These are phyloP conservation scores for Ariopsis seemanni DNA, from an alignment of 2,113 vertebrate genomes.

Conservation along the genomic window DNA sequence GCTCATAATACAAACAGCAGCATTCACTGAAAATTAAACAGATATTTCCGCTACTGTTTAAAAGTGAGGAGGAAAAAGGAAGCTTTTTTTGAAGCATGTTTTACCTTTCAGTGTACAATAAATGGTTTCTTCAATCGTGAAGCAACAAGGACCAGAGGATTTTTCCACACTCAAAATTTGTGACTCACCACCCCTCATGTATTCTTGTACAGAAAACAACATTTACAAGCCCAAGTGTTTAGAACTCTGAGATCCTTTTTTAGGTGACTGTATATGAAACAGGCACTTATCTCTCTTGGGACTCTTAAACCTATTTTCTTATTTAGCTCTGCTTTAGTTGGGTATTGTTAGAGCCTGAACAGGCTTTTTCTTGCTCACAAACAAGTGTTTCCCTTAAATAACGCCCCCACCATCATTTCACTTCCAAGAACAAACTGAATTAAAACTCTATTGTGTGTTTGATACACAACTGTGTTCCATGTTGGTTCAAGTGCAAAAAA, in stretches of 20 bases:
- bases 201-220: conserved; percentile 1
- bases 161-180: background rate
- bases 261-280: background rate
- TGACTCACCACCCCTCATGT: conserved; percentile 4
- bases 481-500: background rate
- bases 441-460: background rate
- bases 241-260: background rate
- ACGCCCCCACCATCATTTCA: background rate
- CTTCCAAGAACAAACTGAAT: background rate
- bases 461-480: background rate
- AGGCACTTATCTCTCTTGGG: background rate
- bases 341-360: conserved; percentile 10
- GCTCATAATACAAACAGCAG: background rate
- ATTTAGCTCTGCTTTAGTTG: background rate
- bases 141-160: background rate
- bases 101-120: background rate
- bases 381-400: conserved; percentile 12
- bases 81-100: conserved; percentile 1
- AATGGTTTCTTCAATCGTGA: background rate
- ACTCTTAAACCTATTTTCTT: conserved; percentile 13
- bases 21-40: background rate
- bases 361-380: conserved; percentile 10
- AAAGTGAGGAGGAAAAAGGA: background rate
- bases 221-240: background rate
- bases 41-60: conserved; percentile 14